phyloP scores from a whole-genome alignment of 1,140 invertebrate species.

The Xylocopa sonorina region DNA sequence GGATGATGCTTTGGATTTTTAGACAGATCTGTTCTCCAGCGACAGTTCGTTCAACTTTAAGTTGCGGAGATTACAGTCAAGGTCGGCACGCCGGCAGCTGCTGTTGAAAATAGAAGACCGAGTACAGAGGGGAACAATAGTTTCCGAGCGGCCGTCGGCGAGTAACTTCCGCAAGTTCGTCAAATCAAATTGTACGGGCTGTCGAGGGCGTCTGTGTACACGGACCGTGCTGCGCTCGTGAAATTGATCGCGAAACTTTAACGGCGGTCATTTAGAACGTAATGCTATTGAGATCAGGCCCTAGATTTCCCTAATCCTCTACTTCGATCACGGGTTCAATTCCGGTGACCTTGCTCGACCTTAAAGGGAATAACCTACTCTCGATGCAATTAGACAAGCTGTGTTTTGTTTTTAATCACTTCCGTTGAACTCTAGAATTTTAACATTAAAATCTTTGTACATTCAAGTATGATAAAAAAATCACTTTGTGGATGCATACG shows the following conservation, averaged over 20 bases:
- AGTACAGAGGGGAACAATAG: slow-evolving; percentile 27
- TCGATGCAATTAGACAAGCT: neutral
- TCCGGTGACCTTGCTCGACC: neutral
- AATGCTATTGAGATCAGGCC: slow-evolving; percentile 8
- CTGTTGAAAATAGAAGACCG: slow-evolving; percentile 17
- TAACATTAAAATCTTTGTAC: no score
- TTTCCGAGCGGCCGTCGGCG: neutral
- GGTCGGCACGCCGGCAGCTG: neutral
- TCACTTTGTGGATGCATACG: no score
- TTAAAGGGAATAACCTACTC: neutral
- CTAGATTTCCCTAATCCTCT: slow-evolving; percentile 18
- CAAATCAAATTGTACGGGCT: slow-evolving; percentile 20
- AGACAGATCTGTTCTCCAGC: no score
- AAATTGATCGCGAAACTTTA: slow-evolving; percentile 41
- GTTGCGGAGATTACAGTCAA: slow-evolving; percentile 8
- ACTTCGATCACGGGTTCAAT: neutral
- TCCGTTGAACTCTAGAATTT: no score
- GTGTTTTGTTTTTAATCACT: neutral
- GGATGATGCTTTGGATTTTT: neutral
- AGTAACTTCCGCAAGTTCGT: slow-evolving; percentile 15
- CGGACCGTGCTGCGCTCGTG: neutral
- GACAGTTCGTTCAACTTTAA: slow-evolving; percentile 23
- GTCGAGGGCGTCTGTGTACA: neutral
- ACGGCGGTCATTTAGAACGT: slow-evolving; percentile 20
- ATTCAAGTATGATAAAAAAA: no score